Base-by-base conservation (phyloP, 1,140 invertebrate genomes). In the Drosophila cardini region DNA sequence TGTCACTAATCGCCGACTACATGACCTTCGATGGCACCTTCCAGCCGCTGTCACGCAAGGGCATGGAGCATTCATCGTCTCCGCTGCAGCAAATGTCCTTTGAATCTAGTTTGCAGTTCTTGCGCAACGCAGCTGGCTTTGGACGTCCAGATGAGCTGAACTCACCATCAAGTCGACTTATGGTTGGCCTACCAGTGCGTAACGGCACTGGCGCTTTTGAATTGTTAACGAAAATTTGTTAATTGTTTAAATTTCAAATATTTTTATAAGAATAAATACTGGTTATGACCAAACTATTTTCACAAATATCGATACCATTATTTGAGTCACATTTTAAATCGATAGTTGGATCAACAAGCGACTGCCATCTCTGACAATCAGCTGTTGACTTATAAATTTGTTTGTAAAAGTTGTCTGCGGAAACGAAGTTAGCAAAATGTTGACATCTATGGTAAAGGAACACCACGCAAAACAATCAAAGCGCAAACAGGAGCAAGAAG, bases 11-110 rank as follows among this genome's bases (percentile, higher is more conserved):
- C 61, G 97, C 98, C 0, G 98, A 99, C 93, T 99, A 99, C 91
- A 99, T 99, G 98, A 99, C 98, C 0, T 98, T 95, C 81, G 96
- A 97, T 90, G 99, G 99, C 0, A 93, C 93, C 8, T 99, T 97
- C 83, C 95, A 96, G 87, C 97, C 98, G 0, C 95, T 99, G 91
- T 99, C 96, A 92, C 94, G 98, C 30, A 95, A 95, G 89, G 97
- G 97, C 5, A 98, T 99, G 94, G 95, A 96, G 78, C 95, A 94
- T 18, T 97, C 95, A 40, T 94, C 97, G 0, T 99, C 98, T 3
- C 97, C 98, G 0, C 92, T 99, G 2, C 99, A 99, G 91, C 98
- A 99, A 93, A 99, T 99, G 96, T 98, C 97, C 2, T 99, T 99
- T 89, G 99, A 99, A 93, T 98, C 98, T 1, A 97, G 98, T 1